Base-by-base conservation (phyloP, 2,797 vertebrate genomes). In the Halcyon leucocephala region DNA sequence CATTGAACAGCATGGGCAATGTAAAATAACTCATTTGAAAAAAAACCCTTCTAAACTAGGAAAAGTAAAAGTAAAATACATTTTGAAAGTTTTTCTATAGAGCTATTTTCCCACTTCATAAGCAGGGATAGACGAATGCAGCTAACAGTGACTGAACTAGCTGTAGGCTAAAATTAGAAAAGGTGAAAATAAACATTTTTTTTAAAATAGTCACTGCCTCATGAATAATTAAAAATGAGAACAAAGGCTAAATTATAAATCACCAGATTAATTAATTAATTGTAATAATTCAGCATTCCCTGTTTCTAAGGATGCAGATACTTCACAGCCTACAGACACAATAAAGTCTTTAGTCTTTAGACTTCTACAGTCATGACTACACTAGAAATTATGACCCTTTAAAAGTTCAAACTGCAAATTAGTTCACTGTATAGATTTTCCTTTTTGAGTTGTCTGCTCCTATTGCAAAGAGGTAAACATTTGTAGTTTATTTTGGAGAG, bases 201-300 rank as follows among this genome's bases (percentile, higher is more conserved):
- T 15, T 35, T 31, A 12, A 73, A 91, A 61, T 39, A 92, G 8
- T 46, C 25, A 72, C 44, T 61, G 44, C 6, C 42, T 95, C 42
- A 86, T 66, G 57, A 37, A 84, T 86, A 92, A 92, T 89, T 96
- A 67, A 90, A 87, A 92, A 73, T 73, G 42, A 95, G 35, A 95
- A 83, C 80, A 94, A 92, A 85, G 41, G 28, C 28, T 90, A 90
- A 92, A 86, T 93, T 91, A 71, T 72, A 92, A 90, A 64, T 72
- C 58, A 91, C 21, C 14, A 54, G 48, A 94, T 72, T 37, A 83
- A 91, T 73, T 58, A 84, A 94, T 90, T 91, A 90, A 58, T 83
- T 87, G 60, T 14, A 60, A 81, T 64, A 74, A 90, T 83, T 86
- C 61, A 87, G 8, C 21, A 78, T 93, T 78, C 29, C 2, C 26